phyloP scores from a whole-genome alignment of 2,797 vertebrate genomes.

The Eidolon dupreanum region DNA sequence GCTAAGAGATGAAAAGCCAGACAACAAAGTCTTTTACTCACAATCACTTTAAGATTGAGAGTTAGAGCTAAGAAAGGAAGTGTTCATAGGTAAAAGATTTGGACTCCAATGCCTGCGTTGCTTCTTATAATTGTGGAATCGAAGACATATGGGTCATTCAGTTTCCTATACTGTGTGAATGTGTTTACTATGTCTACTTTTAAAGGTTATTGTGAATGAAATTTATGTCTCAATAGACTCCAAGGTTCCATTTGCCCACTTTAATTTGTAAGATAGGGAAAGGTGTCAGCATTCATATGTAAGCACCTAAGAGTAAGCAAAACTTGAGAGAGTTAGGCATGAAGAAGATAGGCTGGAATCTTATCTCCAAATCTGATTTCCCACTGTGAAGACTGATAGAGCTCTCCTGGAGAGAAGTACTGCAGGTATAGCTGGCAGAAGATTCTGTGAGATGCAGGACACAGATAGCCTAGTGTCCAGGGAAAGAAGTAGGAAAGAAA shows the following conservation, averaged over 20 bases:
- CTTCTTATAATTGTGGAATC: background rate
- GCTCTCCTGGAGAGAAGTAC: background rate
- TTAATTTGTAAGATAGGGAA: background rate
- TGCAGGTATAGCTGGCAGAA: background rate
- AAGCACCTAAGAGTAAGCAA: background rate
- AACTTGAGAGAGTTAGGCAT: background rate
- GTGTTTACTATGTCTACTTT: background rate
- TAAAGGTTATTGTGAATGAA: background rate
- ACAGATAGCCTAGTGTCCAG: accelerated
- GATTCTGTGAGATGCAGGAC: background rate
- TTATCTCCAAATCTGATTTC: background rate
- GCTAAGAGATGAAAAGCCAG: background rate
- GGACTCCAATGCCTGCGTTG: background rate
- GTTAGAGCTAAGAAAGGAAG: background rate
- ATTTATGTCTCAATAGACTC: too few species aligned
- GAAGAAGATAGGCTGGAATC: background rate
- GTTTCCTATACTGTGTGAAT: background rate
- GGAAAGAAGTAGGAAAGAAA: background rate
- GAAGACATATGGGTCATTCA: background rate
- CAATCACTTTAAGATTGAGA: background rate
- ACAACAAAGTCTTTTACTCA: background rate
- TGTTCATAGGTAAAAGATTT: background rate
- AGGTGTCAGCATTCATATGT: background rate
- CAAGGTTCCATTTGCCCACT: background rate
- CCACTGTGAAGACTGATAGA: background rate